Base-by-base conservation (phyloP, 2,888 invertebrate species). In the Rhogogaster chlorosoma region DNA sequence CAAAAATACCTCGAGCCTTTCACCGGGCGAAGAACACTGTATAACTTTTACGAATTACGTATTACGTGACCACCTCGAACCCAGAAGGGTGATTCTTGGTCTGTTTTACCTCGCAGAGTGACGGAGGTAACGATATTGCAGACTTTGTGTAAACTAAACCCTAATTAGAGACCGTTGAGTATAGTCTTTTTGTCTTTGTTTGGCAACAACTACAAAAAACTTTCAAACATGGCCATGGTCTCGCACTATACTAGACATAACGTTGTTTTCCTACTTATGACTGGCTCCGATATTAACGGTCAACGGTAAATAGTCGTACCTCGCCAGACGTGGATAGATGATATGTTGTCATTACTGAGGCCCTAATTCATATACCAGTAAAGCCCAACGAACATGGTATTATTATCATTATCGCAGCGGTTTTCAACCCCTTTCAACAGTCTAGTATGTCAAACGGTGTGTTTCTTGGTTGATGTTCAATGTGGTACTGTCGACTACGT, bases 301-400 rank as follows among this genome's bases (percentile, higher is more conserved):
- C 18, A 45, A 53, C 32, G 77, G 77, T 77, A n/a, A 26, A 26
- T 75, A 71, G 42, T 71, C 42, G 71, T 71, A 26, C n/a, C 71
- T 15, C 22, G 42, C 71, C 49, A 77, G 75, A 77, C 75, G 29
- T 49, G 29, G 75, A 77, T 77, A 77, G 26, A 77, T 29, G 77
- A 49, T 9, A 53, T 49, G 77, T 53, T 53, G 29, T 53, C 45
- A 53, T 77, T 53, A 26, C 49, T 53, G 29, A 53, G 29, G 49
- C 18, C 29, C 18, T 77, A 53, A 77, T 49, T 77, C 53, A 77
- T 49, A 15, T 53, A 38, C 32, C 32, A 12, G 49, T 18, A 18
- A 53, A 77, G 42, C 53, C 53, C 29, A 22, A 77, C 32, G 53
- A 77, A 77, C 29, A 32, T 49, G 29, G 77, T 53, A 49, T 32